Evolutionary conservation across 2,113 vertebrate species (phyloP).

Genomic region (Meleagris gallopavo): DNA sequence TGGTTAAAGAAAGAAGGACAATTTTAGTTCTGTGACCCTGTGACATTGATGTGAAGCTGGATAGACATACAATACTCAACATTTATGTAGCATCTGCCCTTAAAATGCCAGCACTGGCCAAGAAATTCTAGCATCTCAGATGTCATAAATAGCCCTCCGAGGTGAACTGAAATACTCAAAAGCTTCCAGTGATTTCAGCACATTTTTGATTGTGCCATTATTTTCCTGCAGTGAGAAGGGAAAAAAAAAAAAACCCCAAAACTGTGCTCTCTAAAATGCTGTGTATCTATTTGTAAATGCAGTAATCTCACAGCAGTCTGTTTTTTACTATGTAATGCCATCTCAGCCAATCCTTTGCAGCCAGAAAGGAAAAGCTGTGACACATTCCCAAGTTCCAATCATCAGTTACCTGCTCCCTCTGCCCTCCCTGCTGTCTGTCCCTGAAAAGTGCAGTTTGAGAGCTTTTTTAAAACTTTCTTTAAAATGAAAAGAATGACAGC

Average conservation of each 20-base stretch:
- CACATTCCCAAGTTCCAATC: background rate
- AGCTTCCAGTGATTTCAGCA: background rate
- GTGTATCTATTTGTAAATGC: slow-evolving; percentile 23
- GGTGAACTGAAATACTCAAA: background rate
- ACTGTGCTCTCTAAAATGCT: background rate
- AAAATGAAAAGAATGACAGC: background rate
- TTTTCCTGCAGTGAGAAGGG: slow-evolving; percentile 5
- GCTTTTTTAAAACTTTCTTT: background rate
- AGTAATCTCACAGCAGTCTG: background rate
- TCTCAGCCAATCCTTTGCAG: background rate
- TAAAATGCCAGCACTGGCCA: background rate
- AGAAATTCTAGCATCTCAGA: background rate
- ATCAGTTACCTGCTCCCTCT: background rate
- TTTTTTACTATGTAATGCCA: background rate
- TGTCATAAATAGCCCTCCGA: background rate
- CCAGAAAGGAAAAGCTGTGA: background rate
- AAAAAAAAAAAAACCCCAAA: background rate
- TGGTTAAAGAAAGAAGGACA: background rate
- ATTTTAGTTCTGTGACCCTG: background rate
- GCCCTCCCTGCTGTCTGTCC: background rate
- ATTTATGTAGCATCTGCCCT: background rate
- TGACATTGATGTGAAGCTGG: background rate
- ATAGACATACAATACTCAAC: background rate
- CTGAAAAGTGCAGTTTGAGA: background rate
- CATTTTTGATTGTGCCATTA: slow-evolving; percentile 13